Evolutionary conservation across 2,888 invertebrate genomes (phyloP), one percentile per base, ranked within the genome.

Genomic region (Melanchra persicariae): DNA sequence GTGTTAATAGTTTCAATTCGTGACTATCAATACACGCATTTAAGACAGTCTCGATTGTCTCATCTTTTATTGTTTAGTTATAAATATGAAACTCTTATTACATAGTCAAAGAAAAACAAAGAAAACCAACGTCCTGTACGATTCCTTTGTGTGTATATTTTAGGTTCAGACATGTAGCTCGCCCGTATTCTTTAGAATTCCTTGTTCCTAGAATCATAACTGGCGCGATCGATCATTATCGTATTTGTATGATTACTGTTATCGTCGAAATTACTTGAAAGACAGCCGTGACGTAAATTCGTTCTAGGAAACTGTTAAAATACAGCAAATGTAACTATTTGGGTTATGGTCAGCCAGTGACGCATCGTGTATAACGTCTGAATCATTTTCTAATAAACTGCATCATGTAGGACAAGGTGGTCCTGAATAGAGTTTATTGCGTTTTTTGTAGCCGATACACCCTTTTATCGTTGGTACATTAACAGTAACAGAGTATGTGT

Each of bases 341-440:
- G 68, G 85, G 84, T 82, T 81, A 85, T 62, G 85, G 85, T 78
- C 82, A 78, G 63, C 59, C 69, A 69, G 64, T 85, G 86, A 86
- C 83, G 83, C 86, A 86, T 76, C 79, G 65, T 74, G 75, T 69
- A 74, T 64, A 62, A 67, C 70, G 70, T 61, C 79, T 85, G 79
- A 86, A 82, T 84, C 87, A 85, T 83, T 87, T 87, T 86, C 86
- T 84, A 87, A 88, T 86, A 84, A 87, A 85, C 84, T 80, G 78
- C 85, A 84, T 79, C 79, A 88, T 85, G 82, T 74, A 80, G 84
- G 73, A 75, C 85, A 81, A 84, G 85, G 82, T 80, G 72, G 64
- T 81, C 76, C 77, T 59, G 77, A 72, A 64, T 43, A 63, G 61
- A 73, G 67, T 70, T 79, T 71, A 73, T 73, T 72, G 58, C 70